Evolutionary conservation across 2,888 invertebrate species (phyloP).

Genomic region (Andrena fulva): DNA sequence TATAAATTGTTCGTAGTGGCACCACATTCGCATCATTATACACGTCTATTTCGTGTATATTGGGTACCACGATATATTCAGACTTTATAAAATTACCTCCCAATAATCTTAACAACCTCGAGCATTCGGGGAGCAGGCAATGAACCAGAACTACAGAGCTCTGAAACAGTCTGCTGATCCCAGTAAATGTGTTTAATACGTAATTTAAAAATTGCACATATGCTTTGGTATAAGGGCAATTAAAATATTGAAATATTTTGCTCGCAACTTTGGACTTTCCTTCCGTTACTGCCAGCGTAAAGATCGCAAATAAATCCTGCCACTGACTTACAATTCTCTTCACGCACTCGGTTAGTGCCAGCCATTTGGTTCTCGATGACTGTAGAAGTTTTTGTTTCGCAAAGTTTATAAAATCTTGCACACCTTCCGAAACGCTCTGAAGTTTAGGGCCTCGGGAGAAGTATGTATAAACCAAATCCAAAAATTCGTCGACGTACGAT

Average conservation of each 20-base stretch:
- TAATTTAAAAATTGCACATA: slow-evolving; percentile 13
- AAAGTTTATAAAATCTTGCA: background rate
- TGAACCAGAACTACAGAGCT: background rate
- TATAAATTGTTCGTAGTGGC: background rate
- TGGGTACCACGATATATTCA: background rate
- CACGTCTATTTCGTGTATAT: background rate
- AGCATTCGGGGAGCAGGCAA: background rate
- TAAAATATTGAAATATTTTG: background rate
- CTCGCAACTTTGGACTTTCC: background rate
- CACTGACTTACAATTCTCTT: slow-evolving; percentile 10
- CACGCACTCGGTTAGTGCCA: background rate
- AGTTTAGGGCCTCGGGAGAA: background rate
- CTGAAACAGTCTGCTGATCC: background rate
- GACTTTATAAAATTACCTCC: slow-evolving; percentile 1
- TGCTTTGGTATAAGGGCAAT: background rate
- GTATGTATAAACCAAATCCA: background rate
- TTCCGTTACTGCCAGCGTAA: background rate
- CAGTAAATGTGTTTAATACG: background rate
- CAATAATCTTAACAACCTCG: background rate
- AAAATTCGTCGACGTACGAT: background rate
- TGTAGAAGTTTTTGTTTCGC: background rate
- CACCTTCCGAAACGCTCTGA: background rate
- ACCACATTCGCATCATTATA: background rate
- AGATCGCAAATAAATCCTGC: background rate
- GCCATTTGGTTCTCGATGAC: background rate